Evolutionary conservation across 2,888 invertebrate species (phyloP), one percentile per base, ranked within the genome.

Genomic region (Synanthedon vespiformis): DNA sequence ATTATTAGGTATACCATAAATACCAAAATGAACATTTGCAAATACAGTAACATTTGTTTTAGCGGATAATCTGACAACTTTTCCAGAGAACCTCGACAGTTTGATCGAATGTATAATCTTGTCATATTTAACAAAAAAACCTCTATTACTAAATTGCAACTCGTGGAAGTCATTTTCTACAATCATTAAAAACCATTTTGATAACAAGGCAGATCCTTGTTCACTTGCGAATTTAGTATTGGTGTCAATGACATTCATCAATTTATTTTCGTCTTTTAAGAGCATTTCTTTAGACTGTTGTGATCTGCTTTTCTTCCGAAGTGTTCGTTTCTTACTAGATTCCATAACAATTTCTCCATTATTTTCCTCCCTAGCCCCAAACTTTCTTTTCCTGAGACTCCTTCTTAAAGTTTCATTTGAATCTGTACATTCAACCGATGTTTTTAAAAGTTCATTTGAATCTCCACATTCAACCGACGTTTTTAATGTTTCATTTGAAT

Each of bases 151-250:
- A 62, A 90, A 89, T 52, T 82, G 74, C 50, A 91, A 76, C 64
- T 88, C 88, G 14, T 67, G 71, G 65, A 90, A 90, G 67, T 88
- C 88, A 54, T 88, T 78, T 72, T 89, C 88, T 47, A 90, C 58
- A 48, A 74, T 86, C 72, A 90, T 81, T 55, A 90, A 74, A 60
- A 89, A 88, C 90, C 90, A 91, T 70, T 82, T 85, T 34, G 83
- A 86, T 13, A 64, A 65, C 12, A 12, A 12, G 14, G 3, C 13
- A 44, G 44, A 13, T 10, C 2, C 8, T 34, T 34, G 34, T 34
- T 34, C 34, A 10, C 34, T 34, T 34, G 34, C 34, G 34, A 34
- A 8, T 34, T 34, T 10, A 34, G 34, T 34, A 34, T 34, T 10
- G 34, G 34, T 34, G 10, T 34, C 10, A 34, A 34, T 34, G 11